These are phyloP conservation scores for Clamator glandarius DNA, from an alignment of 2,797 vertebrate genomes.

Conservation along the genomic window DNA sequence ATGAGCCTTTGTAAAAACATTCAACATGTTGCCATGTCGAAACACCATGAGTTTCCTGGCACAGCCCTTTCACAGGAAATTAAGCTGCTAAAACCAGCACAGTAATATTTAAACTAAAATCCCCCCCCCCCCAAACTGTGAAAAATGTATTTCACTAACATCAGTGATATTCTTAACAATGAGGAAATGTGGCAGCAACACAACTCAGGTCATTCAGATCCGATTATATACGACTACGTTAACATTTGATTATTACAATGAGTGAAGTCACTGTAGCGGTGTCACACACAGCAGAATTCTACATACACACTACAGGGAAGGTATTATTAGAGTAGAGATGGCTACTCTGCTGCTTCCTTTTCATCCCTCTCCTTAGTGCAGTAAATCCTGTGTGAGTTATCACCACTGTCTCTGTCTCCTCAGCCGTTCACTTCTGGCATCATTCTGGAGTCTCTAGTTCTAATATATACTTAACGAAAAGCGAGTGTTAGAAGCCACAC, in stretches of 20 bases:
- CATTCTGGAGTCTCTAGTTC: not conserved
- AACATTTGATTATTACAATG: not conserved
- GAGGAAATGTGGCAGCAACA: not conserved
- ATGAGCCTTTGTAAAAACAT: not conserved
- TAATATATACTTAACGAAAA: not conserved
- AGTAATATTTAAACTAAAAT: not conserved
- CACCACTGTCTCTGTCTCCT: not conserved
- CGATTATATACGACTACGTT: not conserved
- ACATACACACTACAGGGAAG: not conserved
- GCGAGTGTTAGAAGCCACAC: not conserved
- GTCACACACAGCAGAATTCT: not conserved
- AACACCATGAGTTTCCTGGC: fast-evolving
- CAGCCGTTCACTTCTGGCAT: not conserved
- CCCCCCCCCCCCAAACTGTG: too few relatives aligned
- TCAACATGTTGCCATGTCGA: fast-evolving
- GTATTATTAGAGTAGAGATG: not conserved
- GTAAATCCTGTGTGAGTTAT: not conserved
- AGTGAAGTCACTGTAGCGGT: not conserved
- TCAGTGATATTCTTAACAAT: not conserved
- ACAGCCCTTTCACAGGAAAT: not conserved
- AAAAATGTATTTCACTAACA: not conserved
- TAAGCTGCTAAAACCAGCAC: not conserved
- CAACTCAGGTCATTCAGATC: not conserved
- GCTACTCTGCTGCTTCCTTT: not conserved
- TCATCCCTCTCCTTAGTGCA: not conserved